phyloP scores from a whole-genome alignment of 2,888 invertebrate genomes.

The Chirona hameri region DNA sequence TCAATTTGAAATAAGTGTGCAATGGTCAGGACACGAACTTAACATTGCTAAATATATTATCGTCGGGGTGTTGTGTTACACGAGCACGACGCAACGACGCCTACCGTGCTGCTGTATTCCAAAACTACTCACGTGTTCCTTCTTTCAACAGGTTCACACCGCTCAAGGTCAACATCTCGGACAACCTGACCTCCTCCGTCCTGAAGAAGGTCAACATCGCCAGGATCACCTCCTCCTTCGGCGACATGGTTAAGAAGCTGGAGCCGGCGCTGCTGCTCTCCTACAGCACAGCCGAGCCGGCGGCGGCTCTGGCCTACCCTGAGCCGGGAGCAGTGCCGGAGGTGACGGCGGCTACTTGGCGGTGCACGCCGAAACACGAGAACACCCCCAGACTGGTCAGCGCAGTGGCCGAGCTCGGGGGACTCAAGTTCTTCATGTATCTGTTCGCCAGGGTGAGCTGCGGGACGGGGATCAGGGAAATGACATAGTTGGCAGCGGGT shows the following conservation, averaged over 20 bases:
- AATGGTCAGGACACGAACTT: no score
- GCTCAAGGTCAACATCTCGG: neutral
- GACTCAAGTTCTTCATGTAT: conserved; percentile 61
- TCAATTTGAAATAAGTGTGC: no score
- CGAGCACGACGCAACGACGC: no score
- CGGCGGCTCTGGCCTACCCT: neutral
- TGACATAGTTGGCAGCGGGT: no score
- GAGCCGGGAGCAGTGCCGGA: conserved; percentile 45
- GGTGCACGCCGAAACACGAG: neutral
- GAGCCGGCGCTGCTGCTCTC: conserved; percentile 60
- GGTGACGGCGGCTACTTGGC: neutral
- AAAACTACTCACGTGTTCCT: no score
- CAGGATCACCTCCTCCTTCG: conserved; percentile 47
- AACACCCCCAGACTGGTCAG: conserved; percentile 52
- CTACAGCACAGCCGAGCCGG: conserved; percentile 47
- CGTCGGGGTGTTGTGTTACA: no score
- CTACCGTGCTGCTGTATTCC: no score
- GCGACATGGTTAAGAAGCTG: conserved; percentile 52
- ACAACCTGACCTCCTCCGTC: conserved; percentile 38
- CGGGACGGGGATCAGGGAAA: no score
- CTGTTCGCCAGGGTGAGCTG: conserved; percentile 61
- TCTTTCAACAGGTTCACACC: conserved; percentile 7
- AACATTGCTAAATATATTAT: no score
- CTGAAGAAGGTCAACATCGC: conserved; percentile 47
- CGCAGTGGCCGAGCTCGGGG: conserved; percentile 59